Evolutionary conservation across 1,140 invertebrate genomes (phyloP).

Genomic region (Cotesia vestalis): DNA sequence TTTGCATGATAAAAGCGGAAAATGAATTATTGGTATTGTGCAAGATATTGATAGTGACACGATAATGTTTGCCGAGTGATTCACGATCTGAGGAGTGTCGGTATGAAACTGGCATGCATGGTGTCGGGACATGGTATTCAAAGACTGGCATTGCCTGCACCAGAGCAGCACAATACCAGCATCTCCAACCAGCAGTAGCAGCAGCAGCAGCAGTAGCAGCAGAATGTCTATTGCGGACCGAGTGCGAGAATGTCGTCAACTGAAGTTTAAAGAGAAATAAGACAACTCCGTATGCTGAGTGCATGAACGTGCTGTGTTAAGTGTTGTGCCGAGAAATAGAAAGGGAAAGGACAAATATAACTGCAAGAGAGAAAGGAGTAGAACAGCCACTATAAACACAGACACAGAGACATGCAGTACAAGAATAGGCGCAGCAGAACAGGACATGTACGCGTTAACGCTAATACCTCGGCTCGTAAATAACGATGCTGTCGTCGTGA

Average conservation of each 20-base stretch:
- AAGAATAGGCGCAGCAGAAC: neutral
- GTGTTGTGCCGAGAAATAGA: too few species aligned
- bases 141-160: too few species aligned
- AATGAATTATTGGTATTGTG: constrained; percentile 21
- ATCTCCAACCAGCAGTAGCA: neutral
- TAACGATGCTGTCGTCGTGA: constrained; percentile 46
- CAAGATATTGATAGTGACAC: constrained; percentile 25
- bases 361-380: neutral
- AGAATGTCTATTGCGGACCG: neutral
- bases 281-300: neutral
- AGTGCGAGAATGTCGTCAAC: constrained; percentile 4
- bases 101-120: constrained; percentile 19
- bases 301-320: too few species aligned
- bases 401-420: too few species aligned
- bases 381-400: constrained; percentile 10
- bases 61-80: constrained; percentile 29
- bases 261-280: constrained; percentile 12
- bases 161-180: too few species aligned
- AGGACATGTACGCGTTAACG: constrained; percentile 38
- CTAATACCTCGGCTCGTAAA: constrained; percentile 53
- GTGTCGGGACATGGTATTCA: neutral
- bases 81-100: constrained; percentile 16
- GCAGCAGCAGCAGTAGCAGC: neutral
- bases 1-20: too few species aligned
- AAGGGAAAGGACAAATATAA: neutral